Conservation (phyloP, 2,113 vertebrate genomes). For the Ahaetulla prasina region DNA sequence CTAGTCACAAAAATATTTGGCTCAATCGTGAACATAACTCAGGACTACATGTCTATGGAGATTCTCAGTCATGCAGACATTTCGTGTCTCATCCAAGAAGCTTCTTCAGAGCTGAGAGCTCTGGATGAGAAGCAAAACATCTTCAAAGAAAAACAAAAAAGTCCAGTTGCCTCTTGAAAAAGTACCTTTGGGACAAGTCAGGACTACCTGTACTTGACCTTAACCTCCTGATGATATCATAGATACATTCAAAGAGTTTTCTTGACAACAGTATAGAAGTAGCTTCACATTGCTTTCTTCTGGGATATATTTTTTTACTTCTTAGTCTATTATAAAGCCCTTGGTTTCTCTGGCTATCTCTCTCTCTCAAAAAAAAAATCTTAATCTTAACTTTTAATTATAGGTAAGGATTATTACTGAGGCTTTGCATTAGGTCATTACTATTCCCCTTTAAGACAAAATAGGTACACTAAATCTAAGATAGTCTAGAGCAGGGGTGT, state of each 20-base stretch:
- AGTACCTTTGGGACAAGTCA: too few species aligned
- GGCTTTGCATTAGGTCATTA: background rate
- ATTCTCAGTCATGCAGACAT: too few species aligned
- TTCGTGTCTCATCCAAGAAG: too few species aligned
- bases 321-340: background rate
- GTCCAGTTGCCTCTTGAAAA: too few species aligned
- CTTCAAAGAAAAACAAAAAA: too few species aligned
- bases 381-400: background rate
- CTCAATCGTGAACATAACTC: too few species aligned
- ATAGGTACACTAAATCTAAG: background rate
- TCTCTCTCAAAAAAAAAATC: background rate
- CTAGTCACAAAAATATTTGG: too few species aligned
- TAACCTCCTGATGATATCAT: background rate
- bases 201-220: background rate
- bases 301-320: background rate
- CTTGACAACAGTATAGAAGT: background rate
- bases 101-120: too few species aligned
- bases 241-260: background rate
- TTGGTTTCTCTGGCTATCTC: background rate
- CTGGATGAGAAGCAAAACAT: too few species aligned
- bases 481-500: background rate
- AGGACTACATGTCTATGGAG: too few species aligned
- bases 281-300: background rate
- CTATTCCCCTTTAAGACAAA: background rate
- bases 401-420: background rate